Conservation (phyloP, 2,113 vertebrate species). For the Australoheros scitulus region DNA sequence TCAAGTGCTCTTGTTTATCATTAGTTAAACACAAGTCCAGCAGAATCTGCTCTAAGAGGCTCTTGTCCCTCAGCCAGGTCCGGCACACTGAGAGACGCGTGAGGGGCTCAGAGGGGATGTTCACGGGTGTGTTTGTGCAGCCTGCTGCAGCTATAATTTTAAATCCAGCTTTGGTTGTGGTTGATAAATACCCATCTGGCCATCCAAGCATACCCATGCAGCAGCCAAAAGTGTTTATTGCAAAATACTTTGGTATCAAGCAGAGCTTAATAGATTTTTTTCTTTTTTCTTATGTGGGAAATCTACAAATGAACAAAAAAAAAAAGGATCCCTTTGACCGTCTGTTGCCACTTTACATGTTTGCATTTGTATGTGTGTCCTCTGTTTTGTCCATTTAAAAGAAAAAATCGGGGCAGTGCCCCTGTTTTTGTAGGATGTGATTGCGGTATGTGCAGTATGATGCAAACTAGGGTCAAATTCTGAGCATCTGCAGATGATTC, state of each 20-base stretch:
- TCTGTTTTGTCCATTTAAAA: constrained; percentile 55
- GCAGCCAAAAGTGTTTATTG: constrained; percentile 31
- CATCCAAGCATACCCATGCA: neutral
- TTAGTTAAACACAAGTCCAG: constrained; percentile 37
- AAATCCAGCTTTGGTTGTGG: constrained; percentile 48
- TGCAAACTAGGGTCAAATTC: constrained; percentile 38
- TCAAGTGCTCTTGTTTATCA: constrained; percentile 59
- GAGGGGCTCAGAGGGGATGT: neutral
- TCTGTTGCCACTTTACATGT: constrained; percentile 33
- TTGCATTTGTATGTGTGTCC: constrained; percentile 43
- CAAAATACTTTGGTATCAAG: constrained; percentile 18
- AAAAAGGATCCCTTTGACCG: neutral
- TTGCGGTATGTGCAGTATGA: constrained; percentile 44
- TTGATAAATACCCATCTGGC: constrained; percentile 40
- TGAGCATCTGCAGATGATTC: constrained; percentile 16
- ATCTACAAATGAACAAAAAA: neutral
- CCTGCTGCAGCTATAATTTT: constrained; percentile 26
- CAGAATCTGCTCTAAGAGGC: constrained; percentile 40
- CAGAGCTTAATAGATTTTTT: neutral
- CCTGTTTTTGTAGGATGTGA: constrained; percentile 49
- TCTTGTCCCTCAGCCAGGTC: constrained; percentile 36
- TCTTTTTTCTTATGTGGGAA: neutral
- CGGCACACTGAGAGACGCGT: constrained; percentile 3
- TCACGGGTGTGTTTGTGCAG: constrained; percentile 3
- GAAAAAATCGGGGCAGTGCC: constrained; percentile 51